Percentiles rank a stretch among this genome's conserved stretches.
These are phyloP conservation scores for Mesocricetus auratus DNA, from an alignment of 2,113 vertebrate genomes.

Conservation along the genomic window DNA sequence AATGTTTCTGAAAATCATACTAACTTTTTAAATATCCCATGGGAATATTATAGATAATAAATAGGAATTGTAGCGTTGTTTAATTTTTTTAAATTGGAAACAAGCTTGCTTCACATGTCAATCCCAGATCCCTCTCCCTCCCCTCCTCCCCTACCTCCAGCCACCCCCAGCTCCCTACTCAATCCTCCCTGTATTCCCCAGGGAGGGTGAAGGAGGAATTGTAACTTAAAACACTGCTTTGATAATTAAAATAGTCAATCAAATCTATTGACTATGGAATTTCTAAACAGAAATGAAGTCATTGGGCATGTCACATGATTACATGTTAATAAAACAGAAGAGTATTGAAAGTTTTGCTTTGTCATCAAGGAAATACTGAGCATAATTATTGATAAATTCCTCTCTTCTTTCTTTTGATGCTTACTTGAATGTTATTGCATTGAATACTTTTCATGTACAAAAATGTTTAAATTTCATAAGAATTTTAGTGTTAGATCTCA, in stretches of 20 bases:
- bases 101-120: too few relatives aligned
- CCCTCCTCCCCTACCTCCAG: too few relatives aligned
- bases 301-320: not conserved
- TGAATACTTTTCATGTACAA: not conserved
- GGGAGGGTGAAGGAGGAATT: not conserved
- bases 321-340: not conserved
- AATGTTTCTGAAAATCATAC: not conserved
- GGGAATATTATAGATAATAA: not conserved
- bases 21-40: not conserved
- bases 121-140: too few relatives aligned
- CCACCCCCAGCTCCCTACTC: too few relatives aligned
- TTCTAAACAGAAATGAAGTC: slow-evolving; percentile 1
- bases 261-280: not conserved
- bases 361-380: not conserved
- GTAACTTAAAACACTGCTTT: not conserved
- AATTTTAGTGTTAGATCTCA: not conserved
- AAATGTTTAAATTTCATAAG: not conserved
- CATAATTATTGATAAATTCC: not conserved
- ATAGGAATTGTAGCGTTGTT: not conserved
- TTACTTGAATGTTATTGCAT: not conserved
- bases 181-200: too few relatives aligned
- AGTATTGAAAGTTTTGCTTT: not conserved
- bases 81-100: too few relatives aligned
- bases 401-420: not conserved
- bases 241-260: not conserved